Evolutionary conservation across 2,888 invertebrate genomes (phyloP).

Genomic region (Drosophila putrida): DNA sequence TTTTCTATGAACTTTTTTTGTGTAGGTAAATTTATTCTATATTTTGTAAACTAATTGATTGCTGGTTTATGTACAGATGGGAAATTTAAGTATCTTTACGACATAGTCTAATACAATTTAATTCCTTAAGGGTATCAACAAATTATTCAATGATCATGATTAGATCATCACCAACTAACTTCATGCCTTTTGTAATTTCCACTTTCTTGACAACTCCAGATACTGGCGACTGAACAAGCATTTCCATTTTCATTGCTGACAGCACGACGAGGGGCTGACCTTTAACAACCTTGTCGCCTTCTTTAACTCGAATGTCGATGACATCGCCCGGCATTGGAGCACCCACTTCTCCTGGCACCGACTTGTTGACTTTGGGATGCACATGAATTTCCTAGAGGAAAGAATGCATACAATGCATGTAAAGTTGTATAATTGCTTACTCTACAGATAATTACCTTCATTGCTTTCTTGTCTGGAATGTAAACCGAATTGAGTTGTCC

Average conservation of each 20-base stretch:
- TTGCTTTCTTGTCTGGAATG: slow-evolving; percentile 95
- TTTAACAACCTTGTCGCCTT: slow-evolving; percentile 96
- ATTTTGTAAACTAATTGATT: no score
- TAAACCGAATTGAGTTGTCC: slow-evolving; percentile 98
- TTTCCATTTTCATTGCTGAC: slow-evolving; percentile 99
- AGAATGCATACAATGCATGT: not conserved
- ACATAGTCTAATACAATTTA: no score
- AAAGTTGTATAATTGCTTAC: not conserved
- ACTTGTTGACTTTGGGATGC: slow-evolving; percentile 97
- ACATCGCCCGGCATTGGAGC: slow-evolving; percentile 99
- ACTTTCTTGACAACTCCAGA: slow-evolving; percentile 93
- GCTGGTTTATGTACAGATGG: no score
- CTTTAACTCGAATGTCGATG: slow-evolving; percentile 95
- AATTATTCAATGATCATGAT: slow-evolving; percentile 91
- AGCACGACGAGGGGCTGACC: slow-evolving; percentile 96
- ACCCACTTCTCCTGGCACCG: slow-evolving; percentile 95
- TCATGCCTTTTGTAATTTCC: slow-evolving; percentile 92
- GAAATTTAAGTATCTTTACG: no score
- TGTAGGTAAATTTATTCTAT: no score
- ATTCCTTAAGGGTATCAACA: not conserved
- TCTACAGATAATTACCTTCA: slow-evolving; percentile 68
- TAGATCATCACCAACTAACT: slow-evolving; percentile 97
- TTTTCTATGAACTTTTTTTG: no score
- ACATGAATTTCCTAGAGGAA: slow-evolving; percentile 91
- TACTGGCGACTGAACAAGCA: slow-evolving; percentile 91